Percentiles rank a stretch among this genome's conserved stretches.
phyloP scores from a whole-genome alignment of 2,888 invertebrate species.

The Loripinus fragilis region DNA sequence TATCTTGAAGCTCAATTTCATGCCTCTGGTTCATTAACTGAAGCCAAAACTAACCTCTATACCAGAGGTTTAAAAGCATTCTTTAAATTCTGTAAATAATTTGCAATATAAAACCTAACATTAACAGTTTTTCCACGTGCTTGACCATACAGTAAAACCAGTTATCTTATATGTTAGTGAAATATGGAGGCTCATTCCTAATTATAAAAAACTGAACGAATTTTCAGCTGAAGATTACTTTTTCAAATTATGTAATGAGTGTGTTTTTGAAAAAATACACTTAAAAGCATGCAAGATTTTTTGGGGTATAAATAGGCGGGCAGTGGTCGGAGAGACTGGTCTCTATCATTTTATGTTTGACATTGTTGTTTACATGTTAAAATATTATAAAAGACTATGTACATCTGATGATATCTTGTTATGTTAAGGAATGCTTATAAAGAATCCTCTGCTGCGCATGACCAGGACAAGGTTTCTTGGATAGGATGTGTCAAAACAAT shows the following conservation, averaged over 20 bases:
- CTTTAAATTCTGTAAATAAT: neutral
- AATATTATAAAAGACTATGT: neutral
- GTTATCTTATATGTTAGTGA: constrained; percentile 1
- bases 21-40: neutral
- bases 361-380: neutral
- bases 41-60: neutral
- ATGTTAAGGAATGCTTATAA: neutral
- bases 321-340: neutral
- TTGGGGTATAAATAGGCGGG: neutral
- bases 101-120: neutral
- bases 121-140: neutral
- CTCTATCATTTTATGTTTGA: neutral
- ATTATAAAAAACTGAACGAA: neutral
- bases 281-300: neutral
- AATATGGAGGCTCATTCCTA: neutral
- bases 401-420: neutral
- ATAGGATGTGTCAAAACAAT: constrained; percentile 6
- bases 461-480: neutral
- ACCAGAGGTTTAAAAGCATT: neutral
- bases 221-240: neutral
- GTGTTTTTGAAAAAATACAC: neutral
- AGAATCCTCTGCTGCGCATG: constrained; percentile 1
- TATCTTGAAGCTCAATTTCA: neutral
- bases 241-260: neutral
- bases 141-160: constrained; percentile 2